Evolutionary conservation across 2,888 invertebrate species (phyloP), one percentile per base, ranked within the genome.

Genomic region (Ariolimax columbianus): DNA sequence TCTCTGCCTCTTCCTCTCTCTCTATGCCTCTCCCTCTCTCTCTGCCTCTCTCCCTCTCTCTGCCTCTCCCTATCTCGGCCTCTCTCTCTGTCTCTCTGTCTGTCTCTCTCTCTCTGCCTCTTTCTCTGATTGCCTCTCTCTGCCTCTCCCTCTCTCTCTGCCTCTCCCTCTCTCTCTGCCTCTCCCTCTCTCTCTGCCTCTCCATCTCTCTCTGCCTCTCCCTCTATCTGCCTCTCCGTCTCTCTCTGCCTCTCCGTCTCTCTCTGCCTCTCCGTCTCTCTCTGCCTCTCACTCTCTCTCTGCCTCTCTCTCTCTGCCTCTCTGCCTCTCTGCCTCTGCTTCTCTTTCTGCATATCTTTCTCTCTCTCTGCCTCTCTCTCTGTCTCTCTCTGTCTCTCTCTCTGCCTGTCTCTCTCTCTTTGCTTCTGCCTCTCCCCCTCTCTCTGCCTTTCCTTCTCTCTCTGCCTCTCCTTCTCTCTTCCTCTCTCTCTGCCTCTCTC

Each of bases 401-500:
- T 72, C 72, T 40, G 19, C 30, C 77, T 51, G 55, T 43, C 51
- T 51, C 72, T 72, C 43, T 40, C 43, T 38, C 43, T 40, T 9
- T 40, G 9, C 9, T 23, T 40, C 72, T 40, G 3, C 40, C 40
- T n/a, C 26, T 72, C 26, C 36, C 40, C 59, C 63, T 59, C 40
- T 78, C 55, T 59, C 40, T 78, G n/a, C n/a, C n/a, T n/a, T n/a
- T n/a, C n/a, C n/a, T n/a, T n/a, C n/a, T n/a, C n/a, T n/a, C n/a
- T n/a, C n/a, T n/a, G n/a, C n/a, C n/a, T n/a, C n/a, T n/a, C n/a
- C n/a, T n/a, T n/a, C n/a, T n/a, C n/a, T n/a, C 78, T 59, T 59
- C 59, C 78, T 59, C 78, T 78, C 77, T 51, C 77, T 51, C 77
- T 77, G 33, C 23, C 30, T 77, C 55, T 51, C 55, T 51, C 77